Percentiles rank a stretch among this genome's conserved stretches.
These are phyloP conservation scores for Mya arenaria DNA, from an alignment of 1,140 invertebrate genomes.

Conservation along the genomic window DNA sequence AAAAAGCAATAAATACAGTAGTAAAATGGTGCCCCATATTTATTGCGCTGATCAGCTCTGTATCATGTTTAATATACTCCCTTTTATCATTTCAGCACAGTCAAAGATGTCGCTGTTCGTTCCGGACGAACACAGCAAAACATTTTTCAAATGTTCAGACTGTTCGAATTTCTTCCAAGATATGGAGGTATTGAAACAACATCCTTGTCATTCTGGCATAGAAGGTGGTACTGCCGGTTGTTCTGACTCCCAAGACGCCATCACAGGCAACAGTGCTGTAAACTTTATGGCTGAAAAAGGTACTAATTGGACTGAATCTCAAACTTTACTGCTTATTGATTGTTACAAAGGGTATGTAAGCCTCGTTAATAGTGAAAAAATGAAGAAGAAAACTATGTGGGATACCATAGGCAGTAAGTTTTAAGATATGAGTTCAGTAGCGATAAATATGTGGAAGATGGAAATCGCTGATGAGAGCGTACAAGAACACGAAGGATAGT, in stretches of 20 bases:
- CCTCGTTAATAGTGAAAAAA: constrained; percentile 15
- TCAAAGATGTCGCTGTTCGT: constrained; percentile 13
- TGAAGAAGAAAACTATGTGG: constrained; percentile 29
- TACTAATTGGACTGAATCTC: constrained; percentile 9
- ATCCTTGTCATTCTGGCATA: constrained; percentile 3
- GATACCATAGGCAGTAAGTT: constrained; percentile 19
- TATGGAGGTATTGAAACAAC: constrained; percentile 22
- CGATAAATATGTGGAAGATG: constrained; percentile 28
- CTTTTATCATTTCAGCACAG: constrained; percentile 37
- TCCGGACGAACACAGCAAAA: constrained; percentile 25
- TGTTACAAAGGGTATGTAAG: constrained; percentile 8
- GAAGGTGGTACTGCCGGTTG: constrained; percentile 9
- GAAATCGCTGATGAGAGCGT: constrained; percentile 5
- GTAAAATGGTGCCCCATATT: no score
- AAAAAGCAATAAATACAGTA: no score
- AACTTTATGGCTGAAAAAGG: constrained; percentile 17
- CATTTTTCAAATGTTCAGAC: constrained; percentile 1
- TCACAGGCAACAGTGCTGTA: constrained; percentile 20
- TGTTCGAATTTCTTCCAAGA: constrained; percentile 29
- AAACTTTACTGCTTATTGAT: constrained; percentile 15
- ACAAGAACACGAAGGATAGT: constrained; percentile 26
- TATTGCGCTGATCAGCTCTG: no score
- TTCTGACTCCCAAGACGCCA: constrained; percentile 13
- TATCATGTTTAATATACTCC: constrained; percentile 4
- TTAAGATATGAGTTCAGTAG: constrained; percentile 24